Evolutionary conservation across 2,888 invertebrate species (phyloP).

Genomic region (Chelonus formosanus): DNA sequence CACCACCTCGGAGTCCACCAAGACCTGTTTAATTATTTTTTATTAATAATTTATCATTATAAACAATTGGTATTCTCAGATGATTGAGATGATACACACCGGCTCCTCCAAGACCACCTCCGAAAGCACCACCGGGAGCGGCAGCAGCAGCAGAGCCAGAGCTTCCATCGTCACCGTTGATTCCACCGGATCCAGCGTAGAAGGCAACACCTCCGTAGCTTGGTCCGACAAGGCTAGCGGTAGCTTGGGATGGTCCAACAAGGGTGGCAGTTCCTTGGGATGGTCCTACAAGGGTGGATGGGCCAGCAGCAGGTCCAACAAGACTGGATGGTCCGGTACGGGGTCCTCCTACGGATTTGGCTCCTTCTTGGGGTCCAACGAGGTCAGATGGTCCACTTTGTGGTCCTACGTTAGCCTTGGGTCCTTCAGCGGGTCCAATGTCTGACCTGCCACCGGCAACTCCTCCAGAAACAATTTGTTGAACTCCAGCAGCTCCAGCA

Average conservation of each 20-base stretch:
- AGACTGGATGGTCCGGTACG: constrained; percentile 62
- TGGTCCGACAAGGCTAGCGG: constrained; percentile 63
- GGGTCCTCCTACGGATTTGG: constrained; percentile 63
- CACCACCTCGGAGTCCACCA: constrained; percentile 47
- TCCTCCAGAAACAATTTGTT: constrained; percentile 64
- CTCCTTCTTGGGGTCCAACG: constrained; percentile 64
- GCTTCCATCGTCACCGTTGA: constrained; percentile 65
- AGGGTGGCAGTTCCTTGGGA: constrained; percentile 62
- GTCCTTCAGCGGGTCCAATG: constrained; percentile 64
- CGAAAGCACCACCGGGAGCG: constrained; percentile 55
- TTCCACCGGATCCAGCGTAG: constrained; percentile 61
- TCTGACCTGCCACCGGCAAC: constrained; percentile 62
- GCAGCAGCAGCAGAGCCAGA: constrained; percentile 62
- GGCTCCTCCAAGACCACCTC: constrained; percentile 46
- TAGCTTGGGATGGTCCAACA: constrained; percentile 62
- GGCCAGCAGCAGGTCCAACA: constrained; percentile 62
- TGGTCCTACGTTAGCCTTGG: constrained; percentile 64
- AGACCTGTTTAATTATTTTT: constrained; percentile 24
- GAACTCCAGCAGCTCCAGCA: constrained; percentile 62
- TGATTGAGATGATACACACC: constrained; percentile 14
- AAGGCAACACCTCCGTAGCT: constrained; percentile 62
- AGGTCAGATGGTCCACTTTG: constrained; percentile 62
- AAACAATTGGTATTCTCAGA: background rate
- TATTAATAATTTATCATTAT: background rate
- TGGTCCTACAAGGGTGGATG: constrained; percentile 62